These are phyloP conservation scores for Eunapius fragilis DNA, from an alignment of 37 sponge, comb jelly and placozoan genomes.

Conservation along the genomic window DNA sequence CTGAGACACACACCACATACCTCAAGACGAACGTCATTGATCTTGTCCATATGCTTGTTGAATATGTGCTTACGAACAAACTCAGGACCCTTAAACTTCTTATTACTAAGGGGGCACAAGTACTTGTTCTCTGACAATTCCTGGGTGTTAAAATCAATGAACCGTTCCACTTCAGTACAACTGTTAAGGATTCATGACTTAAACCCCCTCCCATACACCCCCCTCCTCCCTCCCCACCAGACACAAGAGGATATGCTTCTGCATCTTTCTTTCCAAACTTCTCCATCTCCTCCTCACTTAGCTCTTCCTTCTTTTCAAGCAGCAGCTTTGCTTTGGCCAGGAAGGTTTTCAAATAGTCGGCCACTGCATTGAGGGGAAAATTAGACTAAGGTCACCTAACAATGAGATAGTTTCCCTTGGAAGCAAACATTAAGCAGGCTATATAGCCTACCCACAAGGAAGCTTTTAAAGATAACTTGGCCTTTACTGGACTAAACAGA, in stretches of 20 bases:
- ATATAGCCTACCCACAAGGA: too few species aligned
- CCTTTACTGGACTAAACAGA: too few species aligned
- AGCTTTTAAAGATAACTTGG: too few species aligned
- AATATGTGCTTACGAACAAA: slow-evolving; percentile 97
- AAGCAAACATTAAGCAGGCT: too few species aligned
- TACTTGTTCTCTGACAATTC: slow-evolving; percentile 88
- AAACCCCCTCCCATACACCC: too few species aligned
- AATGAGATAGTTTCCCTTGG: too few species aligned
- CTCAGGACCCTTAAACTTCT: slow-evolving; percentile 97
- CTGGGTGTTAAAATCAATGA: slow-evolving; percentile 88
- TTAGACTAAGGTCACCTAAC: too few species aligned
- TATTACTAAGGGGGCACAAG: slow-evolving; percentile 97
- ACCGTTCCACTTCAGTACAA: slow-evolving; percentile 88
- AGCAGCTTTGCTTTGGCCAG: slow-evolving; percentile 51
- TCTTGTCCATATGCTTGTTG: slow-evolving; percentile 94
- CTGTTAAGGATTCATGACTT: too few species aligned
- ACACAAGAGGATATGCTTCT: slow-evolving; percentile 88
- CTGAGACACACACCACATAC: slow-evolving; percentile 45
- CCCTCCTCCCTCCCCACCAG: too few species aligned
- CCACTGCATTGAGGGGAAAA: slow-evolving; percentile 48
- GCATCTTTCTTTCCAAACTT: slow-evolving; percentile 73
- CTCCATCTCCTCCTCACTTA: slow-evolving; percentile 65
- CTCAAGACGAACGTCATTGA: slow-evolving; percentile 86
- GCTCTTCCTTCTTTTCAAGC: slow-evolving; percentile 16
- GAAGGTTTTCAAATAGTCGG: slow-evolving; percentile 34